Conservation (phyloP, 2,797 vertebrate genomes). For the Acanthurus leucopareius region DNA sequence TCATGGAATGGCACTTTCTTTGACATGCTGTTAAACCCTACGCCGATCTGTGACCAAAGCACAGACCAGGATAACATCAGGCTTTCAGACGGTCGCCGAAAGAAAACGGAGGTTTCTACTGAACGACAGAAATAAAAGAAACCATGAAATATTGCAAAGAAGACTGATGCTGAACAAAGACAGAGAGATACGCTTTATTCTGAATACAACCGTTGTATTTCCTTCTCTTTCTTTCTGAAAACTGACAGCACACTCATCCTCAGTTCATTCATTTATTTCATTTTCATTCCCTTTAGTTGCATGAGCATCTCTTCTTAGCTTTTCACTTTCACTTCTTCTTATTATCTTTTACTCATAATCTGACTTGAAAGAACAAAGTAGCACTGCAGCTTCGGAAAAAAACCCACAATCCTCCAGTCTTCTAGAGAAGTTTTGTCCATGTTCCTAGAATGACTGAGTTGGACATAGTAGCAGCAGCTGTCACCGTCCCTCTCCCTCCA, state of each 20-base stretch:
- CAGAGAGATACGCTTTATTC: constrained; percentile 19
- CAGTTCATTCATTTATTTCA: constrained; percentile 1
- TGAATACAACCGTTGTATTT: constrained; percentile 6
- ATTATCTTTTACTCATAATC: constrained; percentile 38
- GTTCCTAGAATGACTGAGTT: constrained; percentile 77
- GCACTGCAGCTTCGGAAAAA: constrained; percentile 46
- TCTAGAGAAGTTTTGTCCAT: constrained; percentile 52
- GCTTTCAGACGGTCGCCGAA: constrained; percentile 25
- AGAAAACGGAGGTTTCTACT: constrained; percentile 14
- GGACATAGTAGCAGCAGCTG: constrained; percentile 83
- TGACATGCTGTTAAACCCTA: constrained; percentile 70
- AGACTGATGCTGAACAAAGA: constrained; percentile 10
- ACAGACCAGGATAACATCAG: constrained; percentile 46
- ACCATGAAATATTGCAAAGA: constrained; percentile 1
- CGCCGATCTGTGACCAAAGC: constrained; percentile 68
- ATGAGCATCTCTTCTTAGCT: neutral
- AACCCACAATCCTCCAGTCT: constrained; percentile 59
- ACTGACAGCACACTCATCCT: constrained; percentile 2
- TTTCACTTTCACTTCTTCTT: constrained; percentile 3
- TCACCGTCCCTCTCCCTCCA: constrained; percentile 68
- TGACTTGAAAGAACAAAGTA: constrained; percentile 35
- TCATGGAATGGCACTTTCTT: constrained; percentile 62
- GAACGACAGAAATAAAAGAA: constrained; percentile 9
- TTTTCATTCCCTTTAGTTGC: constrained; percentile 14
- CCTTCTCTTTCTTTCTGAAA: constrained; percentile 25